Base-by-base conservation (phyloP, 2,113 vertebrate genomes). In the Labeo catla region DNA sequence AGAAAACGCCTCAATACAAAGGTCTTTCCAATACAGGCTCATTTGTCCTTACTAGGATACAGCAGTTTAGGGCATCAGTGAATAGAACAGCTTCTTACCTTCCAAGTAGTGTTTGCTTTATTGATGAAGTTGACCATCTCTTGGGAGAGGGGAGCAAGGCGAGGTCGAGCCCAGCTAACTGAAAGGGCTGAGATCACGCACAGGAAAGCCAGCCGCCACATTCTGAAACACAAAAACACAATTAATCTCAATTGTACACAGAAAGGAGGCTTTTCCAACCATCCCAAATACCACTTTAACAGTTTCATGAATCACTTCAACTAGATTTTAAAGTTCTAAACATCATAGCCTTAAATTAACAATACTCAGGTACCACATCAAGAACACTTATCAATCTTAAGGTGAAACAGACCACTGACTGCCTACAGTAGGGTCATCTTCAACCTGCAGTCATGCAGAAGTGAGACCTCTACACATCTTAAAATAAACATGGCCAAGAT, bases 91-190 rank as follows among this genome's bases (percentile, higher is more conserved):
- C 12, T 68, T 45, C 89, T 91, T 89, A 99, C 98, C 95, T 90
- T 95, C 98, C 98, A 99, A 1, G 98, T 98, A 2, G 96, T 96
- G 93, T 99, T 99, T 23, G 93, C 87, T 65, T 98, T 97, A 90
- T 99, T 99, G 90, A 99, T 94, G 76, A 95, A 96, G 92, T 96
- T 95, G 87, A 98, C 91, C 95, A 98, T 92, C 23, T 98, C 97
- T 0, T 50, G 89, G 0, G 97, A 97, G 87, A 98, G 92, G 0
- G 95, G 94, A 3, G 91, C 86, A 15, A 96, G 91, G 49, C 36
- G 83, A 2, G 94, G 94, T 50, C 92, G 1, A 76, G 92, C 94
- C 91, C 93, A 91, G 87, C 95, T 94, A 8, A 88, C 76, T 0
- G 94, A 83, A 0, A 96, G 91, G 72, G 90, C 92, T 63, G 92